Evolutionary conservation across 30 jellyfish, hydroid and myxozoan genomes (phyloP), one percentile per base, ranked within the genome.

Genomic region (Clytia hemisphaerica): DNA sequence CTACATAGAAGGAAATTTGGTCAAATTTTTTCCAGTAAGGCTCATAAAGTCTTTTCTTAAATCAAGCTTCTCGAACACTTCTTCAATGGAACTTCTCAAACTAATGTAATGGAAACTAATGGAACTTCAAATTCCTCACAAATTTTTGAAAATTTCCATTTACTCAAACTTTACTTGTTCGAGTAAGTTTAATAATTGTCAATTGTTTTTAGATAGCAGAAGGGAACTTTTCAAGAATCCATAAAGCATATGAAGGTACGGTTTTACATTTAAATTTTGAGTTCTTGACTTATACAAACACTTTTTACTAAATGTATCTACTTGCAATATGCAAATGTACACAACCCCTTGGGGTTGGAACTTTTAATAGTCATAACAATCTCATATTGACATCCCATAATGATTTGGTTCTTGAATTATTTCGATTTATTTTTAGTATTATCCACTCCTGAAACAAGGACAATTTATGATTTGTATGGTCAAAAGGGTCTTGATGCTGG

Each of bases 401-500:
- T 53, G 19, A 12, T 12, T 14, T 53, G 12, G 12, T 7, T 53
- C 19, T n/a, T 24, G 40, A 53, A 12, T 53, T 53, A 10, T 0
- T 3, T 7, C 15, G 69, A 37, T 45, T 26, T 32, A 19, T 25
- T 69, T 78, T 45, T 69, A 88, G 98, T 89, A 25, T 65, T 89
- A 22, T 68, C 92, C 28, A 77, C 81, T 67, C 93, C 79, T 7
- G 82, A 82, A 14, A 75, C 65, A 42, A 68, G 95, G 42, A 51
- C 58, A 6, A 89, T 89, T 31, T 89, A 89, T 72, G 95, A 89
- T 61, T 64, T 82, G 7, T 89, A 89, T 66, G 98, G 98, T 1
- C 85, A 75, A 60, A 81, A 61, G 54, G 98, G 98, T 12, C 61
- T 89, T 25, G 82, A 81, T 36, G 98, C 98, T 40, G 95, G 95